Evolutionary conservation across 1,140 invertebrate species (phyloP), one percentile per base, ranked within the genome.

Genomic region (Atta colombica): DNA sequence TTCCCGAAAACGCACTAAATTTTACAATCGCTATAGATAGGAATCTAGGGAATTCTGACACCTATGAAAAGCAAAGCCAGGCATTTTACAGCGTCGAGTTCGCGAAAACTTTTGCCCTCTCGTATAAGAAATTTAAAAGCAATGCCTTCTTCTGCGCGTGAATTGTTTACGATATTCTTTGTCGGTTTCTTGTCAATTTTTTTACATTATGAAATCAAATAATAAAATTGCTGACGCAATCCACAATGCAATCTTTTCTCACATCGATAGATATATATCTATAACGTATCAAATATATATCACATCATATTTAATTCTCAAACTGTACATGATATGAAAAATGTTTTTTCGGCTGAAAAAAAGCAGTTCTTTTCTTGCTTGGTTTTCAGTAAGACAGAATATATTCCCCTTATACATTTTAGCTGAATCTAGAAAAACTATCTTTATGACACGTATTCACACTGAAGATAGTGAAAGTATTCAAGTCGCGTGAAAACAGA

Each of bases 1-100:
- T 89, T 89, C 39, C 53, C 51, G 31, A 85, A 77, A 77, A 66
- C 49, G 16, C 16, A 68, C 65, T 85, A 75, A 88, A 89, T 78
- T 89, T 89, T 77, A 75, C 65, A 72, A 74, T 12, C 49, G 55
- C 39, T 51, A 71, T 65, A 58, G 49, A 84, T 35, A 69, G 49
- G 77, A 55, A 68, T 31, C 49, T 18, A 53, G 45, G 7, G 31
- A 53, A 74, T 89, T 88, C 85, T 84, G 68, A 89, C 82, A 65
- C 28, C 21, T 28, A 31, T 21, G 66, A 16, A 61, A 86, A 69
- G 58, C 85, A 81, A 86, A 89, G 45, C 10, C 49, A 35, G 28
- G 63, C 63, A 86, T 75, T 84, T 89, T 88, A 68, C 39, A 77
- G 49, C 49, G 63, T 25, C 39, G 72, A 89, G 18, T 69, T 86